These are phyloP conservation scores for Drosophila tripunctata DNA, from an alignment of 2,888 invertebrate species.

Conservation along the genomic window DNA sequence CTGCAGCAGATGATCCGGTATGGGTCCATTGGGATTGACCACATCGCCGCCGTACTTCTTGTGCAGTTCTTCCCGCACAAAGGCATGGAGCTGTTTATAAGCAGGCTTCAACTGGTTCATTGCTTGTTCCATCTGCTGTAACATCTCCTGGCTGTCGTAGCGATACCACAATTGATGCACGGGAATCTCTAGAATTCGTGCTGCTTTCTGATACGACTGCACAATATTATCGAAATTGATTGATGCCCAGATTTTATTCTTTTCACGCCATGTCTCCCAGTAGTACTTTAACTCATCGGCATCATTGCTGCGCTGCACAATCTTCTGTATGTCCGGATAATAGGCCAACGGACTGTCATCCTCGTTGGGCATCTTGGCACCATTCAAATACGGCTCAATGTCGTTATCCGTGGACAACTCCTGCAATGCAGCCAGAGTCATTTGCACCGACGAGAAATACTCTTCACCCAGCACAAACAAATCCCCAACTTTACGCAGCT, in stretches of 20 bases:
- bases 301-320: slow-evolving; percentile 77
- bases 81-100: slow-evolving; percentile 92
- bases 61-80: slow-evolving; percentile 89
- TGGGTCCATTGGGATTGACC: slow-evolving; percentile 88
- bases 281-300: slow-evolving; percentile 80
- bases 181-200: slow-evolving; percentile 75
- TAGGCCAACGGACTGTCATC: slow-evolving; percentile 78
- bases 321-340: slow-evolving; percentile 80
- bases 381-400: slow-evolving; percentile 84
- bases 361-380: slow-evolving; percentile 77
- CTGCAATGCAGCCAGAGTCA: slow-evolving; percentile 75
- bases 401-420: slow-evolving; percentile 85
- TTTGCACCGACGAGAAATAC: slow-evolving; percentile 79
- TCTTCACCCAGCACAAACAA: slow-evolving; percentile 82
- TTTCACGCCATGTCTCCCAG: slow-evolving; percentile 82
- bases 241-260: slow-evolving; percentile 79
- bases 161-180: slow-evolving; percentile 79
- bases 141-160: slow-evolving; percentile 74
- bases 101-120: slow-evolving; percentile 86
- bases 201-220: slow-evolving; percentile 78
- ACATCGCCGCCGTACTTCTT: slow-evolving; percentile 89
- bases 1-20: slow-evolving; percentile 91
- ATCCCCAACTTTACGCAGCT: slow-evolving; percentile 73
- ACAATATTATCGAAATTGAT: slow-evolving; percentile 80
- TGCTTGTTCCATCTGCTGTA: slow-evolving; percentile 81